Evolutionary conservation across 2,888 invertebrate genomes (phyloP), one percentile per base, ranked within the genome.

Genomic region (Acleris sparsana): DNA sequence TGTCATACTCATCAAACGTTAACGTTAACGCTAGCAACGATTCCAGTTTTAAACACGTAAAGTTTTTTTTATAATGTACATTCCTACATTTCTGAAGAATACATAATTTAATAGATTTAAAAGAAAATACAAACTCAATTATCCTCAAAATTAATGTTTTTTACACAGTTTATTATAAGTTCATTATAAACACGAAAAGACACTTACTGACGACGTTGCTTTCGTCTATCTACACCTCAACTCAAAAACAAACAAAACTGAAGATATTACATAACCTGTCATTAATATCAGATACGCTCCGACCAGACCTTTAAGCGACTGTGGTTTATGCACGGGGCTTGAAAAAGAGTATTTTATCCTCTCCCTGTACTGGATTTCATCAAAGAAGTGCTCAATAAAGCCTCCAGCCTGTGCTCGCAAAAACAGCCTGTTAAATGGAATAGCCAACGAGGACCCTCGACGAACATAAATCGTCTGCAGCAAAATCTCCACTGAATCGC

Each of bases 391-490:
- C 11, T 13, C 1, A 39, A 39, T 22, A 4, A 83, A 17, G 18
- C 84, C 83, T 53, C 66, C 68, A n/a, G 70, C 60, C 53, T 29
- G 39, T 17, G 64, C 58, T 46, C 69, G 11, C 9, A 69, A n/a
- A 43, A 73, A 48, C 51, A 70, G 3, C 67, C 70, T 64, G 59
- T 73, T 61, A 48, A 72, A 53, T 11, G 70, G 39, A 63, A 70
- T 62, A 2, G 61, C 53, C 13, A 72, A 67, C 17, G 62, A 64
- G 18, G 84, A 83, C 6, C 83, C 84, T 17, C 78, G 75, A 5
- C 80, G 75, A 39, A 83, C 76, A 58, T 73, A 76, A 43, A 80
- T 39, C 0, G 78, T 75, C 61, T 76, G 73, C 57, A 71, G 69
- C 13, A 75, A 22, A 13, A 57, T 68, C 1, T 2, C 4, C 16